phyloP scores from a whole-genome alignment of 2,888 invertebrate species.

The Timandra comae region DNA sequence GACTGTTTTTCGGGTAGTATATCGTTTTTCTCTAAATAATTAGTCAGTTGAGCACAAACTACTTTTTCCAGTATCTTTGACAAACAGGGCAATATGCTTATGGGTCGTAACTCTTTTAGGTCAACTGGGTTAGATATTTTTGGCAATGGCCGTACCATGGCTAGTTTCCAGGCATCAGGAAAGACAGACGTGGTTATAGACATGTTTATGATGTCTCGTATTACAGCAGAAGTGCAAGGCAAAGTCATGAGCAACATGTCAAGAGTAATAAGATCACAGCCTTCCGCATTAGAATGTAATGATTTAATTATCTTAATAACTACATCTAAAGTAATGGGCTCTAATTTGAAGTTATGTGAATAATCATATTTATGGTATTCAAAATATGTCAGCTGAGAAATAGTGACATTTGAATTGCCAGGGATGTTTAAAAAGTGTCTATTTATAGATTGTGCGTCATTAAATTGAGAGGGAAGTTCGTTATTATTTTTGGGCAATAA shows the following conservation, averaged over 20 bases:
- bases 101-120: neutral
- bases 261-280: neutral
- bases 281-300: neutral
- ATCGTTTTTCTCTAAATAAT: neutral
- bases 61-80: neutral
- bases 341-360: neutral
- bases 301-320: neutral
- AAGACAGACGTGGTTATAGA: constrained; percentile 1
- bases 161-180: constrained; percentile 1
- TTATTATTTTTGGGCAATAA: neutral
- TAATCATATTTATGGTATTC: neutral
- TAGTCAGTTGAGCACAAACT: neutral
- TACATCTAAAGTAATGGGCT: neutral
- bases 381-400: neutral
- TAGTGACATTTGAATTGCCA: neutral
- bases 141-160: constrained; percentile 1
- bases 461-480: neutral
- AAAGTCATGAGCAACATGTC: neutral
- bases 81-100: neutral
- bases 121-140: neutral
- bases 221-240: neutral
- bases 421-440: neutral
- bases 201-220: neutral
- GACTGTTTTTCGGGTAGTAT: neutral
- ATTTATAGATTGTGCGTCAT: neutral